Evolutionary conservation across 2,797 vertebrate species (phyloP).

Genomic region (Heliangelus exortis): DNA sequence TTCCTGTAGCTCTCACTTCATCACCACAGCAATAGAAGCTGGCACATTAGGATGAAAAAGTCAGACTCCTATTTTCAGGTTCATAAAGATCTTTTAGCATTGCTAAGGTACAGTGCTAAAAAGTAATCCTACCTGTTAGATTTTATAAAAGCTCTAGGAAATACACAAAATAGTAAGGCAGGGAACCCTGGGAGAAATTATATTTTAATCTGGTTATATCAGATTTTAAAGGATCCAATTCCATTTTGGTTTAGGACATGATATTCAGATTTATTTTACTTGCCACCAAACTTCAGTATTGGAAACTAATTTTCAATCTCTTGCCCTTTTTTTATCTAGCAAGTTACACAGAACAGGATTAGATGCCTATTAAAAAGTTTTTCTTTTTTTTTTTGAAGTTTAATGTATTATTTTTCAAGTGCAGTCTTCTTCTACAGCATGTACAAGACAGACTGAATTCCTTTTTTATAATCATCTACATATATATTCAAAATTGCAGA

Average conservation of each 20-base stretch:
- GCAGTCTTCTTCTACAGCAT: background rate
- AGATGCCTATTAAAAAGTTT: background rate
- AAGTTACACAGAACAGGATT: background rate
- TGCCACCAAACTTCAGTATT: background rate
- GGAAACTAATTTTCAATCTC: background rate
- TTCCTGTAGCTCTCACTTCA: background rate
- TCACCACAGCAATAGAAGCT: background rate
- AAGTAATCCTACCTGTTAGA: background rate
- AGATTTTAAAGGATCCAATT: background rate
- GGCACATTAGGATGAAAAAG: background rate
- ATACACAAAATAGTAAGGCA: background rate
- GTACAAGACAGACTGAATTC: background rate
- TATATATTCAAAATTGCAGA: background rate
- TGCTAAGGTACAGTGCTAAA: background rate
- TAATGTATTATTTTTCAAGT: background rate
- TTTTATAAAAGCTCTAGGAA: background rate
- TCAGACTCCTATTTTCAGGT: background rate
- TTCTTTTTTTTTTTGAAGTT: background rate
- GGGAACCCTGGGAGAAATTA: background rate
- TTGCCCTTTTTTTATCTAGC: background rate
- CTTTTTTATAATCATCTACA: background rate
- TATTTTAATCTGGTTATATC: background rate
- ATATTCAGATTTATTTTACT: background rate
- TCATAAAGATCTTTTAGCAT: background rate
- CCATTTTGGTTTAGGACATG: background rate